A percentile compares a stretch with the other conserved stretches of the same genome.
Evolutionary conservation across 2,888 invertebrate species (phyloP).

Genomic region (Hartigia nigra): DNA sequence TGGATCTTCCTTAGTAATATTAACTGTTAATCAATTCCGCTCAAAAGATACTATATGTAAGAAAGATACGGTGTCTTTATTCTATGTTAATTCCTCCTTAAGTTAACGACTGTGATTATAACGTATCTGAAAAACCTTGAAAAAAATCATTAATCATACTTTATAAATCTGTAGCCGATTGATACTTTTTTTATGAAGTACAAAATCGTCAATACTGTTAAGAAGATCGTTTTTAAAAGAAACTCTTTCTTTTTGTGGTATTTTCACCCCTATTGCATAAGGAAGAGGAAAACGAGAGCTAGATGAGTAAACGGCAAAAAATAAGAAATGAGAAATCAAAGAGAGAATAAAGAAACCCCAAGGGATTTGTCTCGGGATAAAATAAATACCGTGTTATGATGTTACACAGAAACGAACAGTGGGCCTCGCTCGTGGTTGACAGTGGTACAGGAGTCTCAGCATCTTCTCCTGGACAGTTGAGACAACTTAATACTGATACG

Average conservation of each 20-base stretch:
- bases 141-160: neutral
- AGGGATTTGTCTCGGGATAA: neutral
- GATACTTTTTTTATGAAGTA: neutral
- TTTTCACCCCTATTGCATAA: neutral
- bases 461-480: slow-evolving; percentile 85
- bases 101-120: neutral
- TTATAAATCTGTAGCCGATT: neutral
- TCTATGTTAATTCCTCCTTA: neutral
- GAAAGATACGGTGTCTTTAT: neutral
- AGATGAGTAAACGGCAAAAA: neutral
- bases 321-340: neutral
- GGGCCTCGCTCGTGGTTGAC: slow-evolving; percentile 90
- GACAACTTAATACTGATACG: slow-evolving; percentile 87
- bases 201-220: neutral
- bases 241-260: neutral
- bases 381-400: neutral
- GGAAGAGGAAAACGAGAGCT: neutral
- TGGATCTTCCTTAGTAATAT: neutral
- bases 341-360: neutral
- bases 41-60: neutral
- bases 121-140: neutral
- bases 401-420: slow-evolving; percentile 79
- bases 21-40: neutral
- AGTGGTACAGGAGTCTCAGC: slow-evolving; percentile 83
- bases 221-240: neutral